phyloP scores from a whole-genome alignment of 2,797 vertebrate species.

The Hemitrygon akajei region DNA sequence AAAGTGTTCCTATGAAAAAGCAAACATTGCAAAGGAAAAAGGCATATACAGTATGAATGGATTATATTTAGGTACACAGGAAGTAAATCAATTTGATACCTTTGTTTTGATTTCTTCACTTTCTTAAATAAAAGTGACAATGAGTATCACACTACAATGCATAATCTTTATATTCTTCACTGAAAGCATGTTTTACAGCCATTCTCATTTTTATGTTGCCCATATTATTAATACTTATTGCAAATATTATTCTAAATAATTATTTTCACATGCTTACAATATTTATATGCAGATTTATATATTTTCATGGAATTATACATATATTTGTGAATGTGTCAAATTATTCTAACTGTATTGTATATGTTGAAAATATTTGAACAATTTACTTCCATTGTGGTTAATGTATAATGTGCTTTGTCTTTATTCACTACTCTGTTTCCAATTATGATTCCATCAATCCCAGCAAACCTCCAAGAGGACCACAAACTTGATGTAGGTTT shows the following conservation, averaged over 20 bases:
- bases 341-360: neutral
- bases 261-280: conserved; percentile 3
- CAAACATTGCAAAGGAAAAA: neutral
- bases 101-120: neutral
- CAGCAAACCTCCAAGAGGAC: neutral
- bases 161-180: neutral
- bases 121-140: neutral
- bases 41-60: no score
- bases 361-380: neutral
- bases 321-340: neutral
- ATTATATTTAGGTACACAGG: no score
- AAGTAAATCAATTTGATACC: neutral
- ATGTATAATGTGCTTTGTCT: neutral
- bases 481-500: no score
- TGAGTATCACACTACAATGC: neutral
- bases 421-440: neutral
- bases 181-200: neutral
- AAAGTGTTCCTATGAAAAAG: neutral
- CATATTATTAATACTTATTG: neutral
- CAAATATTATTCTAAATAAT: neutral
- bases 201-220: neutral
- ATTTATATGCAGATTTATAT: neutral
- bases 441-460: neutral
- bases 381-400: neutral
- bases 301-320: neutral